Evolutionary conservation across 1,140 invertebrate genomes (phyloP), one percentile per base, ranked within the genome.

Genomic region (Drosophila nasuta): DNA sequence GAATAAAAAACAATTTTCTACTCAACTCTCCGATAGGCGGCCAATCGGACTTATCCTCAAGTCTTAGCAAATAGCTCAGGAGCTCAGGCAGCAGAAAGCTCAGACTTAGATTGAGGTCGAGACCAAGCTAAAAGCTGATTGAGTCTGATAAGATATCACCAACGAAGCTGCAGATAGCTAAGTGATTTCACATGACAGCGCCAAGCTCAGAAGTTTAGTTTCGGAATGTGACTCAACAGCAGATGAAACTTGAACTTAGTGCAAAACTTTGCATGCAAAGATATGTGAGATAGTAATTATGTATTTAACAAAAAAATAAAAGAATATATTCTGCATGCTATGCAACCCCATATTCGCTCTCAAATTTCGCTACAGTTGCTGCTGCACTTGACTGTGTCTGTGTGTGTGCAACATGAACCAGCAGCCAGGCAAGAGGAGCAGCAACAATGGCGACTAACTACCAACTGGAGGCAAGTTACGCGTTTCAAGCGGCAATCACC

Each of bases 401-500:
- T 38, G 57, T 48, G 41, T 17, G 28, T 74, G 66, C 48, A 75
- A 75, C 59, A 45, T 63, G 72, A 75, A 51, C 20, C 43, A 41
- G 38, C 56, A 17, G 8, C 7, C 49, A 43, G 43, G 35, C 54
- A 33, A 54, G 28, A 49, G 28, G 35, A 49, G 28, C 17, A 52
- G n/a, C 46, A 65, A 49, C 63, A 66, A 68, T 68, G 71, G 49
- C 76, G 49, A 68, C 45, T 56, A 77, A 70, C 69, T 59, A 68
- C 28, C 67, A 59, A 71, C 52, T 71, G 54, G 52, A 46, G 68
- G 52, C 73, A 30, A 75, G 67, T 65, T 71, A 65, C 71, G 54
- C 52, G 60, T 60, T 64, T 70, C 59, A 65, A 45, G 52, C 67
- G 60, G 59, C 73, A 70, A 59, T 70, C 67, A 58, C 45, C 67